Conservation (phyloP, 2,888 invertebrate genomes). For the Hanleya hanleyi region DNA sequence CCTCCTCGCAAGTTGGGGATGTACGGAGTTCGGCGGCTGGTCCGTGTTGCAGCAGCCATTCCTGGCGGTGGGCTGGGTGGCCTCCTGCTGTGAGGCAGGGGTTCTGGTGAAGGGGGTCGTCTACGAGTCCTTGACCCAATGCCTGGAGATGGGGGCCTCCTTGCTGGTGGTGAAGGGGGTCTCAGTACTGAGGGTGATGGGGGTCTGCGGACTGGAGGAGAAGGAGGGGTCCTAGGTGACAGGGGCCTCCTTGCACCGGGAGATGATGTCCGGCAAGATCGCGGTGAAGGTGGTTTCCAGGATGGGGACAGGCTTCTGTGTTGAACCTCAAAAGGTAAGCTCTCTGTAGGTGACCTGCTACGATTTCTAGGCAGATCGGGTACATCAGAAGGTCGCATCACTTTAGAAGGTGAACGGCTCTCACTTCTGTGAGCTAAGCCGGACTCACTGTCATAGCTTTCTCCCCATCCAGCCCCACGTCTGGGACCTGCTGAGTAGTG, state of each 20-base stretch:
- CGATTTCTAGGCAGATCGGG: neutral
- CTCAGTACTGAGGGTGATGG: neutral
- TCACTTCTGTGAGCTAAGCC: neutral
- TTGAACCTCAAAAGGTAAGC: too few species aligned
- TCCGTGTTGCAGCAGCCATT: neutral
- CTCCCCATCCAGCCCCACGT: neutral
- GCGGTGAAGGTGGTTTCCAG: neutral
- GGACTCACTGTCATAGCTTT: neutral
- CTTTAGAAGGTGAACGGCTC: neutral
- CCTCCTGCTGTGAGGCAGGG: neutral
- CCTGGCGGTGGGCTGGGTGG: neutral
- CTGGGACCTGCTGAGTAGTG: neutral
- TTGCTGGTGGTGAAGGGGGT: neutral
- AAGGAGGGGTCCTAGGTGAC: neutral
- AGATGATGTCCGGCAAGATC: neutral
- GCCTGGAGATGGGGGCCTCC: neutral
- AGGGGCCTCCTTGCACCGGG: neutral
- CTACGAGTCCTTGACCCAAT: neutral
- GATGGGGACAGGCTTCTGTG: too few species aligned
- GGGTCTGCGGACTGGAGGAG: neutral
- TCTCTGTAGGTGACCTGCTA: neutral
- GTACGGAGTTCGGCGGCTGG: neutral
- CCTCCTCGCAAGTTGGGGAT: too few species aligned
- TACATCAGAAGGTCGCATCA: neutral
- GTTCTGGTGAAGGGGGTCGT: neutral